Evolutionary conservation across 2,797 vertebrate genomes (phyloP).

Genomic region (Apogon talboti): DNA sequence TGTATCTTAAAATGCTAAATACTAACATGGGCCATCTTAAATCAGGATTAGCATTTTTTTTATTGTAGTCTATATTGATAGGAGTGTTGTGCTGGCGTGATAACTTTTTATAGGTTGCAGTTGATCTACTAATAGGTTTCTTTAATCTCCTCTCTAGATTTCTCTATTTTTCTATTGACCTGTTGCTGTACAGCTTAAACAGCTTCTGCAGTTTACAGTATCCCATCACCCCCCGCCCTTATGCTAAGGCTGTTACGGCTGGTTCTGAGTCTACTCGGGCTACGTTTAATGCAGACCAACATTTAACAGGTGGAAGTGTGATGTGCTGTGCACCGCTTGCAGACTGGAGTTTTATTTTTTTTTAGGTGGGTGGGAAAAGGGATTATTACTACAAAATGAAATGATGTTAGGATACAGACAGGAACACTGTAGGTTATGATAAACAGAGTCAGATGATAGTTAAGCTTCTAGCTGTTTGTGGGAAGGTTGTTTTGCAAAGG

Average conservation of each 20-base stretch:
- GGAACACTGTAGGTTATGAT: conserved; percentile 27
- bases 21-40: conserved; percentile 18
- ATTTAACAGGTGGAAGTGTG: conserved; percentile 1
- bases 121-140: conserved; percentile 35
- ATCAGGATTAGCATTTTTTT: conserved; percentile 8
- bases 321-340: conserved; percentile 41
- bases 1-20: conserved; percentile 5
- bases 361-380: conserved; percentile 11
- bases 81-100: conserved; percentile 18
- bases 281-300: conserved; percentile 13
- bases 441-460: conserved; percentile 25
- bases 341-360: conserved; percentile 23
- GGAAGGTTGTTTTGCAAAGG: background rate
- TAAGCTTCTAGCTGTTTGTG: conserved; percentile 6
- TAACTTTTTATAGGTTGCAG: conserved; percentile 33
- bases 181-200: conserved; percentile 35
- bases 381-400: conserved; percentile 35
- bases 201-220: conserved; percentile 29
- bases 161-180: conserved; percentile 75
- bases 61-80: conserved; percentile 16
- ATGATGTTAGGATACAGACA: conserved; percentile 26
- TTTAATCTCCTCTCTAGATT: conserved; percentile 40
- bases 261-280: conserved; percentile 26
- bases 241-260: conserved; percentile 1
- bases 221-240: conserved; percentile 10